Evolutionary conservation across 2,888 invertebrate species (phyloP).

Genomic region (Melieria omissa): DNA sequence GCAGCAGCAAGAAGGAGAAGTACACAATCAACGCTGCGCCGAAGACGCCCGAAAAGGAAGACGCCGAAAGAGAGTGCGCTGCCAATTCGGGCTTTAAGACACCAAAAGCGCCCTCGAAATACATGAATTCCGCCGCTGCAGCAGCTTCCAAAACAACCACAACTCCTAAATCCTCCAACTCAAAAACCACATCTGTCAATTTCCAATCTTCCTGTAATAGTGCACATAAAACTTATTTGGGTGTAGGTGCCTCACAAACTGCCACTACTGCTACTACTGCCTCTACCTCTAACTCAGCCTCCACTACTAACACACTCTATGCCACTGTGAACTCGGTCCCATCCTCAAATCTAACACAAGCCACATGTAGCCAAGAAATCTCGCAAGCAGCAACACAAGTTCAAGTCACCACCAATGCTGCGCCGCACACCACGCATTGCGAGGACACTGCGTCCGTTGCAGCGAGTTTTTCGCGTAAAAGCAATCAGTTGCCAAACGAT

Average conservation of each 20-base stretch:
- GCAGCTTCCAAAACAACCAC: constrained; percentile 39
- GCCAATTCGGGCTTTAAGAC: constrained; percentile 61
- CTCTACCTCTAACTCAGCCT: constrained; percentile 1
- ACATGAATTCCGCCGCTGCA: constrained; percentile 16
- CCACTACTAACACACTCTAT: constrained; percentile 31
- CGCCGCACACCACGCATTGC: constrained; percentile 61
- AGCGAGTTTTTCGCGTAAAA: constrained; percentile 48
- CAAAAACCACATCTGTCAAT: constrained; percentile 14
- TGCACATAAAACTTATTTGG: neutral
- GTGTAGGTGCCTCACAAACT: neutral
- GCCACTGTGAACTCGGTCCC: constrained; percentile 49
- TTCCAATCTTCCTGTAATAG: constrained; percentile 18
- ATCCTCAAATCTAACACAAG: constrained; percentile 39
- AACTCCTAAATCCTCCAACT: constrained; percentile 32
- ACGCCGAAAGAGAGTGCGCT: constrained; percentile 35
- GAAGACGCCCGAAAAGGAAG: constrained; percentile 38
- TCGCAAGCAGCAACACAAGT: constrained; percentile 32
- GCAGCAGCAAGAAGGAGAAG: constrained; percentile 49
- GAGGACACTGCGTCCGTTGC: constrained; percentile 22
- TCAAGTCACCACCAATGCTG: neutral
- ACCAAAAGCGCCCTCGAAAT: constrained; percentile 60
- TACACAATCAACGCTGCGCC: constrained; percentile 15
- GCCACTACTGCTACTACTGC: neutral
- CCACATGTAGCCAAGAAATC: constrained; percentile 43
- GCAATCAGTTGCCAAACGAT: constrained; percentile 49